Percentiles rank a stretch among this genome's conserved stretches.
These are phyloP conservation scores for Megaceryle torquata DNA, from an alignment of 2,113 vertebrate species.

Conservation along the genomic window DNA sequence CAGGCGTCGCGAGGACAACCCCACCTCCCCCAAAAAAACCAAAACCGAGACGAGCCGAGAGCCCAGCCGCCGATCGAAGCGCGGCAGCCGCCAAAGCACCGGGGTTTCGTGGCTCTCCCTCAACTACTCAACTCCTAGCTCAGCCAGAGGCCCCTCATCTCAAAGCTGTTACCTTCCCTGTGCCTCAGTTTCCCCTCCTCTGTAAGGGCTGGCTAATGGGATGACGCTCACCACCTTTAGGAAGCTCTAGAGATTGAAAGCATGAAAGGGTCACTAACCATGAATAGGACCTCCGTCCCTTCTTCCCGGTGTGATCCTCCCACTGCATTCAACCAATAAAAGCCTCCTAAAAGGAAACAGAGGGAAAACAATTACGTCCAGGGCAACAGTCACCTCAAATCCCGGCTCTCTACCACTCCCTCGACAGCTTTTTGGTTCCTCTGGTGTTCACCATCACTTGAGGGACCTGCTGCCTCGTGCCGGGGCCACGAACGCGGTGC, in stretches of 20 bases:
- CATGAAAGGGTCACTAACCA: slow-evolving; percentile 71
- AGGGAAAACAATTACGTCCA: slow-evolving; percentile 55
- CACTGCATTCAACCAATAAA: slow-evolving; percentile 68
- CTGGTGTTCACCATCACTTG: no score
- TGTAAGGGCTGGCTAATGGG: not conserved
- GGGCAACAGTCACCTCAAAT: not conserved
- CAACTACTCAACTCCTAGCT: not conserved
- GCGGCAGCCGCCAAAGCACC: rapidly evolving
- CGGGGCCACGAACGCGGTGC: not conserved
- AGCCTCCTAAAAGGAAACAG: slow-evolving; percentile 70
- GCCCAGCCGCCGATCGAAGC: not conserved
- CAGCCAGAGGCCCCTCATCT: rapidly evolving
- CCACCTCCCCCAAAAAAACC: not conserved
- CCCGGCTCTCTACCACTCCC: not conserved
- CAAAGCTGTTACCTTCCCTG: not conserved
- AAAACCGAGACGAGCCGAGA: not conserved
- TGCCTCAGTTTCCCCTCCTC: not conserved
- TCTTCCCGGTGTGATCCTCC: slow-evolving; percentile 66
- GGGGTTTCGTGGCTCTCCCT: no score
- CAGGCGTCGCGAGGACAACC: no score
- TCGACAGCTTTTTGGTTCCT: not conserved
- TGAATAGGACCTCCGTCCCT: slow-evolving; percentile 63
- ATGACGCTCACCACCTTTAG: slow-evolving; percentile 38
- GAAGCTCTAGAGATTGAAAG: slow-evolving; percentile 72
- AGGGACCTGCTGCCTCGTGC: not conserved